Evolutionary conservation across 2,797 vertebrate species (phyloP), one percentile per base, ranked within the genome.

Genomic region (Syngnathus rostellatus): DNA sequence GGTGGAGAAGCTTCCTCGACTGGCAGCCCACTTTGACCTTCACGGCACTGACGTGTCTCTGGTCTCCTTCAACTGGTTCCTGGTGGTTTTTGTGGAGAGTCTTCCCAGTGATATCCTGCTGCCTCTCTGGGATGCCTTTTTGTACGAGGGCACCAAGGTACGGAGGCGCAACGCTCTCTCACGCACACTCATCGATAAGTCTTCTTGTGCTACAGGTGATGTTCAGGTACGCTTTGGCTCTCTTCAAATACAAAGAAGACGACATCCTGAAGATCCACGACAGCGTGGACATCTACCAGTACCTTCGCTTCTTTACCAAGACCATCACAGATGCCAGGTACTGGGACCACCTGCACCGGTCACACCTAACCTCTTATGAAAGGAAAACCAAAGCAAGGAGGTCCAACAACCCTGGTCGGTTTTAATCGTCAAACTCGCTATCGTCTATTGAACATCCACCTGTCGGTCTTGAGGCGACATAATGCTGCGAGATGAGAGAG

Each of bases 111-210:
- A 93, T 72, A 92, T 98, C 76, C 92, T 99, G 46, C 86, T 99
- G 72, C 89, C 88, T 19, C 89, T 98, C 71, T 99, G 96, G 97
- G 97, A 99, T 12, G 90, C 94, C 72, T 96, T 99, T 85, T 85
- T 99, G 39, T 97, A 94, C 0, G 96, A 99, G 81, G 97, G 96
- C 78, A 93, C 88, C 78, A 99, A 99, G 95, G 94, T 98, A 82
- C n/a, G 21, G 5, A 8, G 23, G 2, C 41, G 2, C 23, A 1
- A 10, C 25, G 25, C 57, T 46, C 61, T 19, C 46, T 19, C 2
- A 37, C 43, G 14, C 43, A 31, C 41, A 37, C 62, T 38, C 23
- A 25, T 21, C 7, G 17, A 53, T 19, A 17, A n/a, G 41, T 31
- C n/a, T 16, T 6, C 43, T 48, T 46, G 43, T 62, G 19, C 48